phyloP scores from a whole-genome alignment of 2,113 vertebrate species.

The Seriola aureovittata region DNA sequence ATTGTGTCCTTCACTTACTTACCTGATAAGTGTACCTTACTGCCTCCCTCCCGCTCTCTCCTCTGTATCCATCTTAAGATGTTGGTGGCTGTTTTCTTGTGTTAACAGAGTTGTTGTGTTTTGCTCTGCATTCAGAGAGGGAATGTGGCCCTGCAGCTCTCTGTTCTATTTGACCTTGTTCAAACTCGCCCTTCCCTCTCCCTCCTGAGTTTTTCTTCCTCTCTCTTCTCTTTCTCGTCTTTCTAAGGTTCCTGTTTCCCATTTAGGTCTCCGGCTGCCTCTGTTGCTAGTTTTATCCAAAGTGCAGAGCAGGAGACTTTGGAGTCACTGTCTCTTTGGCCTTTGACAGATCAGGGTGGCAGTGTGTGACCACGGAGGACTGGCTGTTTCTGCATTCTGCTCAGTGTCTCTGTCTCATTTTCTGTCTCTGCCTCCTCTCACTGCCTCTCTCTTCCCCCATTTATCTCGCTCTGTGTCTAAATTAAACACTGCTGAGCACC shows the following conservation, averaged over 20 bases:
- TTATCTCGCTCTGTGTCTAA: slow-evolving; percentile 56
- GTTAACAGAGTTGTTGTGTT: slow-evolving; percentile 65
- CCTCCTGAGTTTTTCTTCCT: slow-evolving; percentile 37
- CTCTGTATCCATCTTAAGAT: slow-evolving; percentile 40
- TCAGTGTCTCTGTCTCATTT: slow-evolving; percentile 45
- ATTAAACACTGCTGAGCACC: slow-evolving; percentile 76
- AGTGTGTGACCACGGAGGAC: slow-evolving; percentile 65
- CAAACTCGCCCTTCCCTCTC: slow-evolving; percentile 46
- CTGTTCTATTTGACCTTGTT: slow-evolving; percentile 72
- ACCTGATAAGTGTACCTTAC: slow-evolving; percentile 18
- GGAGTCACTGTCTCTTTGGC: slow-evolving; percentile 64
- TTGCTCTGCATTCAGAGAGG: slow-evolving; percentile 54
- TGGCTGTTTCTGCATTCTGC: slow-evolving; percentile 66
- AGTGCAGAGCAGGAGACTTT: slow-evolving; percentile 55
- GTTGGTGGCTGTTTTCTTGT: slow-evolving; percentile 52
- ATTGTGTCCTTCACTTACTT: slow-evolving; percentile 20
- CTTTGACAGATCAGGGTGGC: slow-evolving; percentile 71
- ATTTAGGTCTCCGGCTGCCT: slow-evolving; percentile 58
- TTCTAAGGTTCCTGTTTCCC: slow-evolving; percentile 62
- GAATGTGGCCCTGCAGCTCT: slow-evolving; percentile 56
- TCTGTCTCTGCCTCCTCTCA: slow-evolving; percentile 25
- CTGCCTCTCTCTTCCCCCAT: slow-evolving; percentile 18
- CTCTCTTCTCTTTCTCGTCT: slow-evolving; percentile 36
- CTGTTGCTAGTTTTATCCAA: slow-evolving; percentile 52
- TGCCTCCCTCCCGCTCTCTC: neutral